Evolutionary conservation across 2,797 vertebrate genomes (phyloP), one percentile per base, ranked within the genome.

Genomic region (Chelon auratus): DNA sequence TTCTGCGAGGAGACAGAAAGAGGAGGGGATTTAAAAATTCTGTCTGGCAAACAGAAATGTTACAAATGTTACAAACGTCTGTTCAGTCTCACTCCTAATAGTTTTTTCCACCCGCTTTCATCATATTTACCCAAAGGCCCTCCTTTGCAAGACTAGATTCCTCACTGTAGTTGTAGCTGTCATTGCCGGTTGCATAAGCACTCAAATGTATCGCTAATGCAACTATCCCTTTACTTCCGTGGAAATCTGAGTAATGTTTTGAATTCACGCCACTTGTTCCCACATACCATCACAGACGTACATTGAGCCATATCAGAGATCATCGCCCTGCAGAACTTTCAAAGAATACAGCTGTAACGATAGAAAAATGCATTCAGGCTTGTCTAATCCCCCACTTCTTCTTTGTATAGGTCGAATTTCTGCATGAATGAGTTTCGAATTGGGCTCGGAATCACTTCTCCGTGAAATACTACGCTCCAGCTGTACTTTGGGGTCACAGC

Each of bases 321-420:
- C 22, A 5, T 15, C 63, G 39, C 26, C 53, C 20, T 54, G 30
- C 39, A 54, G 9, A 39, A 43, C 33, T 45, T 62, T 62, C 40
- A 55, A 83, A 65, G 43, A 83, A 62, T 11, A 33, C 9, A 15
- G 53, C 47, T 50, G 13, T 48, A 9, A 10, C 54, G 36, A 50
- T 53, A 22, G 33, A 63, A 58, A 68, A 59, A 63, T 52, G 50
- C 30, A 26, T 42, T 58, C 45, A 50, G 64, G 65, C 62, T 20
- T 53, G 24, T 68, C 40, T 55, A 59, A 75, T 68, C 65, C 54
- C 40, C 12, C 36, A 9, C 5, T 68, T 65, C n/a, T 15, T 59
- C 37, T 62, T 50, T 14, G 72, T 75, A 72, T 83, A 81, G 72
- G 81, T 86, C 68, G 33, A 63, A 68, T 68, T 81, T 85, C 69